Conservation (phyloP, 92 coral and sea anemone species). For the Phenganax subtilis region DNA sequence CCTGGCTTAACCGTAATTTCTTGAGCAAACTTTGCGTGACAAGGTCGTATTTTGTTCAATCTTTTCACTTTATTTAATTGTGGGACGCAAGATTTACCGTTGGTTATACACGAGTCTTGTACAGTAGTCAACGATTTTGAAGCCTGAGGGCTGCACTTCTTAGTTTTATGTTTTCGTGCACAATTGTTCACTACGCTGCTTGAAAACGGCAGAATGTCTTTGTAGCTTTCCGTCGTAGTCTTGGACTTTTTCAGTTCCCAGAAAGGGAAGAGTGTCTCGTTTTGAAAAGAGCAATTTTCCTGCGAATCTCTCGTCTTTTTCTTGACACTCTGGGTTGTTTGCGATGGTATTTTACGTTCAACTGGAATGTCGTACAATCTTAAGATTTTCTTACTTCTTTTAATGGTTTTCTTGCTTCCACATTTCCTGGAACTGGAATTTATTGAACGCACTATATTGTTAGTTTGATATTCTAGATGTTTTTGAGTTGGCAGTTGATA, state of each 20-base stretch:
- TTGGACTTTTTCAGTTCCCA: neutral
- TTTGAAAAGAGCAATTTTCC: neutral
- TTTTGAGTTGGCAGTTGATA: constrained; percentile 37
- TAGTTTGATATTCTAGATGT: constrained; percentile 20
- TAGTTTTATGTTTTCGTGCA: neutral
- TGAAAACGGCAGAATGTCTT: constrained; percentile 13
- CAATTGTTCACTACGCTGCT: constrained; percentile 13
- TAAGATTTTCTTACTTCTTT: constrained; percentile 25
- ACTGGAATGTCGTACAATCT: constrained; percentile 20
- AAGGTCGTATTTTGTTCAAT: constrained; percentile 29
- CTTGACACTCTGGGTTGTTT: constrained; percentile 14
- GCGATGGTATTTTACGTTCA: constrained; percentile 31
- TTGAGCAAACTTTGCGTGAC: constrained; percentile 21
- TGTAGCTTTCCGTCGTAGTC: neutral
- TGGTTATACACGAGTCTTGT: neutral
- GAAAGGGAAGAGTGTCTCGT: neutral
- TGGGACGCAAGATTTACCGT: neutral
- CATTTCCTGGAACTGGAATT: neutral
- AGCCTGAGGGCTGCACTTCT: neutral
- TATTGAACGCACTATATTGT: neutral
- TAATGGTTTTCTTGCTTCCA: constrained; percentile 10
- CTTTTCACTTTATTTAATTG: neutral
- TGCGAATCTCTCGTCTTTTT: constrained; percentile 1
- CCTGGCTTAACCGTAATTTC: constrained; percentile 21
- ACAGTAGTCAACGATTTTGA: neutral